These are phyloP conservation scores for Colletes collaris DNA, from an alignment of 2,888 invertebrate species.

Conservation along the genomic window DNA sequence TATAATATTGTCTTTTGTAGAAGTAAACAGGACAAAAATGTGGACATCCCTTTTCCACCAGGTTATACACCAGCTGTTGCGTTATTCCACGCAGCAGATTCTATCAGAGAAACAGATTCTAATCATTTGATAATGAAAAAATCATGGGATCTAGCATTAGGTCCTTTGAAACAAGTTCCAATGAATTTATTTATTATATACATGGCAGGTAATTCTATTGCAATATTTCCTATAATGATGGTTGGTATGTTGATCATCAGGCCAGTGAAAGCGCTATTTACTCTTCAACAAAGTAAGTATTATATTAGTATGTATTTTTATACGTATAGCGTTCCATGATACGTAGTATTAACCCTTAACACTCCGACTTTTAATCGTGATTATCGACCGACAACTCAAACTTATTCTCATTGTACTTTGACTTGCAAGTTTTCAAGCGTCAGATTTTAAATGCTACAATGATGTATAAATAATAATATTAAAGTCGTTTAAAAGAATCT, in stretches of 20 bases:
- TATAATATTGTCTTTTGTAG: slow-evolving; percentile 62
- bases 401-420: no score
- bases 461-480: no score
- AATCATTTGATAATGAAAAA: slow-evolving; percentile 95
- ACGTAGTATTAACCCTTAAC: no score
- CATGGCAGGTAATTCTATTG: slow-evolving; percentile 99
- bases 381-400: no score
- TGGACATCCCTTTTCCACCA: slow-evolving; percentile 91
- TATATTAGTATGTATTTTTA: background rate
- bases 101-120: slow-evolving; percentile 92
- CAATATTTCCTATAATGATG: slow-evolving; percentile 99
- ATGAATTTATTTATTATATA: slow-evolving; percentile 99
- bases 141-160: slow-evolving; percentile 98
- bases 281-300: slow-evolving; percentile 88
- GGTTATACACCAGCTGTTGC: slow-evolving; percentile 91
- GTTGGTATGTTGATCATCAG: slow-evolving; percentile 99
- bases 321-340: no score
- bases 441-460: no score
- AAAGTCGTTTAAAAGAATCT: no score
- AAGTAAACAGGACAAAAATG: slow-evolving; percentile 80
- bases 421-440: no score
- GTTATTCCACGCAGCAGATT: slow-evolving; percentile 89
- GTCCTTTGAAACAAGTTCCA: slow-evolving; percentile 97
- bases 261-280: slow-evolving; percentile 97
- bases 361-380: no score